Evolutionary conservation across 1,140 invertebrate species (phyloP).

Genomic region (Diprion similis): DNA sequence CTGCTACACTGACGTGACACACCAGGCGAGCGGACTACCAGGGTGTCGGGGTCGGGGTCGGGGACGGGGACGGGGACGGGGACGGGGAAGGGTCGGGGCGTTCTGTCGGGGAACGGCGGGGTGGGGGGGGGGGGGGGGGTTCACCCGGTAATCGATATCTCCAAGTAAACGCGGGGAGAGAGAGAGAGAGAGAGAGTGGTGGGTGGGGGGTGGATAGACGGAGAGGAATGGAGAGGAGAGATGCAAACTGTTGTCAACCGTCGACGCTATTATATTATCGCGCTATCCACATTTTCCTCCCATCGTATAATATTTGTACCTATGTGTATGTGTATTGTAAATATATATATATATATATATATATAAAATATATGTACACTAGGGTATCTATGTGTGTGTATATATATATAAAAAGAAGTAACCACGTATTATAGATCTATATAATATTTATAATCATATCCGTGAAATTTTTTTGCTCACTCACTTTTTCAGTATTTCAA

Average conservation of each 20-base stretch:
- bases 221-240: conserved; percentile 24
- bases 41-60: conserved; percentile 40
- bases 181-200: conserved; percentile 3
- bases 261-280: conserved; percentile 2
- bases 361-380: conserved; percentile 20
- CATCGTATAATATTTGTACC: neutral
- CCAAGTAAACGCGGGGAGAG: conserved; percentile 58
- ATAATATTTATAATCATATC: too few relatives aligned
- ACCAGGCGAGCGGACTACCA: conserved; percentile 45
- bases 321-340: neutral
- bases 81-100: neutral
- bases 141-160: conserved; percentile 61
- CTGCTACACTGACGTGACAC: conserved; percentile 54
- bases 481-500: too few relatives aligned
- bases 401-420: too few relatives aligned
- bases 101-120: conserved; percentile 20
- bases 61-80: conserved; percentile 17
- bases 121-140: conserved; percentile 33
- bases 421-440: too few relatives aligned
- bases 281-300: too few relatives aligned
- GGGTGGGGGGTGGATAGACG: conserved; percentile 21
- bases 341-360: conserved; percentile 9
- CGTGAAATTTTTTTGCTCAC: too few relatives aligned
- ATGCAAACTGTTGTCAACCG: conserved; percentile 9
- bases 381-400: neutral